Conservation (phyloP, 2,797 vertebrate genomes). For the Brachyrhaphis roseni region DNA sequence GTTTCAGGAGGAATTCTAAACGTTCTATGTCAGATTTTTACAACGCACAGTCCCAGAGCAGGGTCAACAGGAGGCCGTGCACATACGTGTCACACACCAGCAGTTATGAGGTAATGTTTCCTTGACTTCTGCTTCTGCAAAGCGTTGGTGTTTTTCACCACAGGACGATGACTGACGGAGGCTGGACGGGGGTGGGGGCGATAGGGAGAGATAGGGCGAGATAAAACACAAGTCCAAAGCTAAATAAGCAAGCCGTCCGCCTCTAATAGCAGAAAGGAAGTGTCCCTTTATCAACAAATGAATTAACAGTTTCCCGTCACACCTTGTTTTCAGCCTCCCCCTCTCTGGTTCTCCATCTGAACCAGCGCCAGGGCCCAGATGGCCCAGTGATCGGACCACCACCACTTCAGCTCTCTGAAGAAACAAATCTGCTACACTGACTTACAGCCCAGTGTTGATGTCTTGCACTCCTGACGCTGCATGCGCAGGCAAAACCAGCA, state of each 20-base stretch:
- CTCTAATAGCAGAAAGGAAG: slow-evolving; percentile 88
- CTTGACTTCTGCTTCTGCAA: slow-evolving; percentile 51
- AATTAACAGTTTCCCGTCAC: slow-evolving; percentile 88
- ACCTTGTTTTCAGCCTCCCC: slow-evolving; percentile 72
- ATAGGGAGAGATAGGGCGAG: slow-evolving; percentile 55
- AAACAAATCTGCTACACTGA: slow-evolving; percentile 75
- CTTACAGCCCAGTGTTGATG: slow-evolving; percentile 71
- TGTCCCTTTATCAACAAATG: slow-evolving; percentile 84
- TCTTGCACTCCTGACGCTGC: slow-evolving; percentile 53
- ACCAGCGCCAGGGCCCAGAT: slow-evolving; percentile 68
- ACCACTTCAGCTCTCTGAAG: slow-evolving; percentile 56
- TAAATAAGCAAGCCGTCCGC: slow-evolving; percentile 82
- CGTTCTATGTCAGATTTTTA: slow-evolving; percentile 21
- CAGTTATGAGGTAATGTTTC: slow-evolving; percentile 72
- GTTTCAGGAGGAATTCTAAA: slow-evolving; percentile 9
- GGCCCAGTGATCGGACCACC: slow-evolving; percentile 68
- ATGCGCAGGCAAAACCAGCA: slow-evolving; percentile 41
- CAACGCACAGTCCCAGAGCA: slow-evolving; percentile 38
- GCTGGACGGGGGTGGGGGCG: slow-evolving; percentile 38
- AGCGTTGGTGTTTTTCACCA: slow-evolving; percentile 68
- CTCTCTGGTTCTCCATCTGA: slow-evolving; percentile 52
- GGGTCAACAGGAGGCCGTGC: slow-evolving; percentile 47
- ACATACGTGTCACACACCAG: slow-evolving; percentile 67
- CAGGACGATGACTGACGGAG: slow-evolving; percentile 75
- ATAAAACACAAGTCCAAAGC: slow-evolving; percentile 79